Evolutionary conservation across 2,888 invertebrate species (phyloP), one percentile per base, ranked within the genome.

Genomic region (Agapostemon virescens): DNA sequence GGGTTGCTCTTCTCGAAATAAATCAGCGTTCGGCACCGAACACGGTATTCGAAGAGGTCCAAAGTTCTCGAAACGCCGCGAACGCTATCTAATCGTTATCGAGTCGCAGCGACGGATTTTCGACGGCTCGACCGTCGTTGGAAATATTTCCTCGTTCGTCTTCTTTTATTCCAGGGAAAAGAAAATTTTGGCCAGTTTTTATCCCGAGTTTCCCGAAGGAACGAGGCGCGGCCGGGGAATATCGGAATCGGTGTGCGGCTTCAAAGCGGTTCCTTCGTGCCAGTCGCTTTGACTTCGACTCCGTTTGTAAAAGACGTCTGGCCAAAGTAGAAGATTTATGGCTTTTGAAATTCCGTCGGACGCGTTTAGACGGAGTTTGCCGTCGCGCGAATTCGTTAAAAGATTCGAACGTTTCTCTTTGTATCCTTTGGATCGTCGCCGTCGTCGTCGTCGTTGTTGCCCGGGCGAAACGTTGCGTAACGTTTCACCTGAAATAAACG

Each of bases 261-360:
- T 85, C 85, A 85, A 85, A 85, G 86, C 74, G 86, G 70, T 73
- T 77, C 76, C 64, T 49, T 55, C 42, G 72, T 38, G 58, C 58
- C 74, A 20, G 33, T n/a, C 67, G 45, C 33, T 69, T 38, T 40
- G n/a, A 26, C 40, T 61, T 33, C 20, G 30, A 1, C 61, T 63
- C n/a, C 36, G n/a, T 20, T 13, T 33, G 68, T 55, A 69, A 69
- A 75, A 77, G 77, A 69, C 73, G 70, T 71, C 82, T 26, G 73
- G 40, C 55, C 30, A 71, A 68, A 82, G 73, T 64, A n/a, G 77
- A 74, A 82, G 82, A 82, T 82, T 82, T 82, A 82, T 82, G 71
- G 82, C 74, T 77, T 74, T 52, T 52, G 72, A 77, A 82, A 82
- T 71, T 82, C 68, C 70, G 69, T 82, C 77, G 77, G 82, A 82